These are phyloP conservation scores for Sicus ferrugineus DNA, from an alignment of 2,888 invertebrate genomes.

Conservation along the genomic window DNA sequence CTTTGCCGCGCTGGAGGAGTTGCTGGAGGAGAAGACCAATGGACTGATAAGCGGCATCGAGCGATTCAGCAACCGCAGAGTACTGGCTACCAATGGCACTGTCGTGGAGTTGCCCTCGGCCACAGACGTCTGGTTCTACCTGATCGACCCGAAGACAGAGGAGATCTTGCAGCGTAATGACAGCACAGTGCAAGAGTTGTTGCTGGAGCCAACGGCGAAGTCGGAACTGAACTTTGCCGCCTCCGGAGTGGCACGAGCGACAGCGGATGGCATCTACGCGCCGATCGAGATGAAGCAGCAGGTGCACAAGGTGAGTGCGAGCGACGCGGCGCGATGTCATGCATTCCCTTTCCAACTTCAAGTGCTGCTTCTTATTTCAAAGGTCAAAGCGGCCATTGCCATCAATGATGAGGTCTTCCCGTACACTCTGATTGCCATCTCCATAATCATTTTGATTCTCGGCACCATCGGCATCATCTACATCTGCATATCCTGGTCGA, in stretches of 20 bases:
- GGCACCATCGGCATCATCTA: constrained; percentile 90
- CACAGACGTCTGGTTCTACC: constrained; percentile 88
- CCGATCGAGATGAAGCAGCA: constrained; percentile 63
- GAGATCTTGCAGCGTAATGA: constrained; percentile 78
- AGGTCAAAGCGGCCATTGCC: constrained; percentile 67
- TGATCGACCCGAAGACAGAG: constrained; percentile 81
- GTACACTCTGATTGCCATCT: constrained; percentile 87
- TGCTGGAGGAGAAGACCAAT: constrained; percentile 68
- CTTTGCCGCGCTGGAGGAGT: constrained; percentile 65
- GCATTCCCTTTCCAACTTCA: too few species aligned
- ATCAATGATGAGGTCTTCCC: constrained; percentile 80
- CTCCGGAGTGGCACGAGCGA: constrained; percentile 74
- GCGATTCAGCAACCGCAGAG: constrained; percentile 80
- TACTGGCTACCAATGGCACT: constrained; percentile 77
- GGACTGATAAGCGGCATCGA: constrained; percentile 83
- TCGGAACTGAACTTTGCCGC: constrained; percentile 75
- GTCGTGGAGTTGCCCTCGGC: constrained; percentile 74
- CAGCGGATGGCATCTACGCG: constrained; percentile 73
- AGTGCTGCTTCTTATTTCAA: constrained; percentile 33
- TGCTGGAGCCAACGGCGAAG: constrained; percentile 71
- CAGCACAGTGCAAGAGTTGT: constrained; percentile 73
- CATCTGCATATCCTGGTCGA: constrained; percentile 93
- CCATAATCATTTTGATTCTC: constrained; percentile 86
- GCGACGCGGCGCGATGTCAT: too few species aligned
- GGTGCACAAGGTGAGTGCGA: constrained; percentile 57